These are phyloP conservation scores for Sminthopsis crassicaudata DNA, from an alignment of 2,113 vertebrate species.

Conservation along the genomic window DNA sequence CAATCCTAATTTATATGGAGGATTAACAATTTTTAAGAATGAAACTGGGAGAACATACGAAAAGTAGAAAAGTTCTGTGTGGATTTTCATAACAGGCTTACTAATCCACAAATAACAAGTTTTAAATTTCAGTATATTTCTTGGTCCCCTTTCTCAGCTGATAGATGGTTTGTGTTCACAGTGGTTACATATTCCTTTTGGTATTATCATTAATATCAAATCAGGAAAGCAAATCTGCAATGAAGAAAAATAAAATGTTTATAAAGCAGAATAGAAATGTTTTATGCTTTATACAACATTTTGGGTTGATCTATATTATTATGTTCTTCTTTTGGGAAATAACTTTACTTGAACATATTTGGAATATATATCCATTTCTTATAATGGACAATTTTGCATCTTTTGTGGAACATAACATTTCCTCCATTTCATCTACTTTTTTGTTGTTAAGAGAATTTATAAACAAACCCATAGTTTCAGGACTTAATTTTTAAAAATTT, in stretches of 20 bases:
- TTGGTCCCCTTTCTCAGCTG: neutral
- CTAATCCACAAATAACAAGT: neutral
- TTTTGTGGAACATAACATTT: constrained; percentile 36
- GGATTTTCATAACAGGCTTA: too few species aligned
- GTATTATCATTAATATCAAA: constrained; percentile 15
- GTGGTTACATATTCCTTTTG: neutral
- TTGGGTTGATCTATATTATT: neutral
- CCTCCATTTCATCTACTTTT: constrained; percentile 21
- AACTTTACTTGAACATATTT: neutral
- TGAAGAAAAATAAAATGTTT: neutral
- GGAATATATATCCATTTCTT: neutral
- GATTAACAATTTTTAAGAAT: neutral
- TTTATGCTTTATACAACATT: neutral
- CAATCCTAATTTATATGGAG: neutral
- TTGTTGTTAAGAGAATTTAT: constrained; percentile 4
- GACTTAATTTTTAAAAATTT: constrained; percentile 46
- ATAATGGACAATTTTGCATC: constrained; percentile 7
- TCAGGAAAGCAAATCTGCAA: neutral
- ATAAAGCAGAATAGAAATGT: neutral
- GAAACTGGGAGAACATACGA: neutral
- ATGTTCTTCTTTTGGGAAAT: neutral
- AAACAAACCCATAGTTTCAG: constrained; percentile 51
- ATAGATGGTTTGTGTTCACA: neutral
- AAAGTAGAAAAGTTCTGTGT: neutral
- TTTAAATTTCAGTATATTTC: neutral